Conservation (phyloP, 2,113 vertebrate genomes). For the Protobothrops flavoviridis region DNA sequence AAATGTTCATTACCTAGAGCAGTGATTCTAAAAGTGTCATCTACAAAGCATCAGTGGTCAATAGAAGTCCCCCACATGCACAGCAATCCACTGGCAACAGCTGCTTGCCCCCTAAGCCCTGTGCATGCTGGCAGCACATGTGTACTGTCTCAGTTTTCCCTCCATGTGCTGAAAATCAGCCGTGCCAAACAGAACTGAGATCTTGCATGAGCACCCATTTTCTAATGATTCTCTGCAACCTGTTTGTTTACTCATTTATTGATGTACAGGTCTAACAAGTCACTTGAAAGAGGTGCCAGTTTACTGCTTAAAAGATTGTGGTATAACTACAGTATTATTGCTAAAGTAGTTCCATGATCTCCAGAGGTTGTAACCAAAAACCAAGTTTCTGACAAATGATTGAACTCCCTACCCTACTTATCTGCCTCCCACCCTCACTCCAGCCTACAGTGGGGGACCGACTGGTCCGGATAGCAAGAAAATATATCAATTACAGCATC, state of each 20-base stretch:
- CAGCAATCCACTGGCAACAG: background rate
- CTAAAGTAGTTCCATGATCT: background rate
- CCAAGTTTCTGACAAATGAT: background rate
- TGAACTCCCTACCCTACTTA: background rate
- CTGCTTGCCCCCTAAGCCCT: background rate
- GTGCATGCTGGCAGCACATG: background rate
- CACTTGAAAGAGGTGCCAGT: background rate
- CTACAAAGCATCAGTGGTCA: background rate
- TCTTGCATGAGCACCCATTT: background rate
- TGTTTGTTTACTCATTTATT: background rate
- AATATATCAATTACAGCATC: background rate
- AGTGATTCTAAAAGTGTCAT: background rate
- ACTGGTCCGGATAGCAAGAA: background rate
- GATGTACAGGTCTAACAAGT: background rate
- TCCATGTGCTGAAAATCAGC: background rate
- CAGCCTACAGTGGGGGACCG: background rate
- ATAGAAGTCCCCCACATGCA: background rate
- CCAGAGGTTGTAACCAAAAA: background rate
- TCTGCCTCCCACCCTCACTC: background rate
- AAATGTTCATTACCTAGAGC: background rate
- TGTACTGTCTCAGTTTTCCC: background rate
- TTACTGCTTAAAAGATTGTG: background rate
- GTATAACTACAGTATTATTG: background rate
- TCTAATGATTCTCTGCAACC: background rate
- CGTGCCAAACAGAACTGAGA: background rate